phyloP scores from a whole-genome alignment of 1,140 invertebrate genomes.

The Druon quercuslanigerum region DNA sequence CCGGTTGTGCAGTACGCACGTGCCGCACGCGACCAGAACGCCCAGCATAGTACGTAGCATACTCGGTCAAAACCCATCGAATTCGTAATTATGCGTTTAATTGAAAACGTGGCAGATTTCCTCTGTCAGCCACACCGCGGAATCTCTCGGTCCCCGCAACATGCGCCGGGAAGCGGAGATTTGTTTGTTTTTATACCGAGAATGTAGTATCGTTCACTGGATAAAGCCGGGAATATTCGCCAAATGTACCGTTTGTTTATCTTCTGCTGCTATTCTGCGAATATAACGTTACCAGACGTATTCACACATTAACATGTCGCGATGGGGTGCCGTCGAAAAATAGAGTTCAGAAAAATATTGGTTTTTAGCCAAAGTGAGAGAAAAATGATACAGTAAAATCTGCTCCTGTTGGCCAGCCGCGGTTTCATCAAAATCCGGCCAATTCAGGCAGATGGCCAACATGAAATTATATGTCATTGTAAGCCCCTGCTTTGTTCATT shows the following conservation, averaged over 20 bases:
- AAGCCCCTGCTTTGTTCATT: no score
- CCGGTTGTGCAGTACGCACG: slow-evolving; percentile 54
- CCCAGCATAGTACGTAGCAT: slow-evolving; percentile 38
- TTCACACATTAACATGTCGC: slow-evolving; percentile 28
- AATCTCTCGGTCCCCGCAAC: slow-evolving; percentile 15
- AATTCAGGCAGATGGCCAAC: no score
- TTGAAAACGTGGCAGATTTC: slow-evolving; percentile 58
- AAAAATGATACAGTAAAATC: no score
- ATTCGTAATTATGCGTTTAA: slow-evolving; percentile 68
- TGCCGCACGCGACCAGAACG: slow-evolving; percentile 47
- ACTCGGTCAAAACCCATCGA: slow-evolving; percentile 56
- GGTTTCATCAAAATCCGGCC: no score
- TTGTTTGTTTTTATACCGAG: slow-evolving; percentile 28
- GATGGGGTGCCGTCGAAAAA: neutral
- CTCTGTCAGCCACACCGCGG: slow-evolving; percentile 44
- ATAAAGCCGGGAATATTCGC: slow-evolving; percentile 21
- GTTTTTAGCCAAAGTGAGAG: neutral
- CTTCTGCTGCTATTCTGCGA: neutral
- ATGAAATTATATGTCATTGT: no score
- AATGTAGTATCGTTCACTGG: slow-evolving; percentile 25
- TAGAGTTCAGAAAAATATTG: slow-evolving; percentile 9
- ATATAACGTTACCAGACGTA: slow-evolving; percentile 20
- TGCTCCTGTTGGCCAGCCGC: no score
- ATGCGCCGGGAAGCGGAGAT: neutral
- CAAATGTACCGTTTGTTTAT: slow-evolving; percentile 12